Percentiles rank a stretch among this genome's conserved stretches.
phyloP scores from a whole-genome alignment of 2,797 vertebrate genomes.

The Lindbergichthys nudifrons region DNA sequence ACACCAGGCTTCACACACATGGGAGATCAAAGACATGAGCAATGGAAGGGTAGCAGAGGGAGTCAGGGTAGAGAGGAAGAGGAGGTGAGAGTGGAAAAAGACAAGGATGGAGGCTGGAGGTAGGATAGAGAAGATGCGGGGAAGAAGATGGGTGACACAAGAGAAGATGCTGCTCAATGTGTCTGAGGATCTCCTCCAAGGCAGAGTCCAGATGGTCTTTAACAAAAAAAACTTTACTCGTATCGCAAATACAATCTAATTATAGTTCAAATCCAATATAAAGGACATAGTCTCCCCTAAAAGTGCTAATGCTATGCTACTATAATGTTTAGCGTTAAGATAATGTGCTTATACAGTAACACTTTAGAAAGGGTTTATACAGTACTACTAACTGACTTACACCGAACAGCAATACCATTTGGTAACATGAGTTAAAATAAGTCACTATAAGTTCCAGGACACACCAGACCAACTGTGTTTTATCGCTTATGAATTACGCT shows the following conservation, averaged over 20 bases:
- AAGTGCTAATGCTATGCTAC: too few relatives aligned
- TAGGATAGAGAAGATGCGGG: conserved; percentile 11
- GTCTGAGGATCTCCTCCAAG: not conserved
- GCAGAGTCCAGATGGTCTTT: conserved; percentile 16
- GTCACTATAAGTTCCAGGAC: not conserved
- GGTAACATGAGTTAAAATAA: not conserved
- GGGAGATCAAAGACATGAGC: conserved; percentile 33
- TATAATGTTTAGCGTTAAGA: not conserved
- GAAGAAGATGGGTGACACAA: conserved; percentile 15
- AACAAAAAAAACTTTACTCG: conserved; percentile 16
- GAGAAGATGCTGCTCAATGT: conserved; percentile 19
- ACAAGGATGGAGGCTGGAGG: not conserved
- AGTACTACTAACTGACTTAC: too few relatives aligned
- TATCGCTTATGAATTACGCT: not conserved
- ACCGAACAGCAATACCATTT: not conserved
- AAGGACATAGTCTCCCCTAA: not conserved
- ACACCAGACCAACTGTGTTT: not conserved
- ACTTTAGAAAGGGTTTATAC: not conserved
- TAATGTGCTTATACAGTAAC: not conserved
- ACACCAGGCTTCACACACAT: conserved; percentile 39
- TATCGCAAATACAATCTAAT: conserved; percentile 3
- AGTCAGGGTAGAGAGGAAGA: not conserved
- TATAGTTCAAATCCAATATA: not conserved
- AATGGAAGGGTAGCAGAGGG: not conserved
- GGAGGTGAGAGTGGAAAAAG: conserved; percentile 8